Conservation (phyloP, 2,113 vertebrate species). For the Mesitornis unicolor region DNA sequence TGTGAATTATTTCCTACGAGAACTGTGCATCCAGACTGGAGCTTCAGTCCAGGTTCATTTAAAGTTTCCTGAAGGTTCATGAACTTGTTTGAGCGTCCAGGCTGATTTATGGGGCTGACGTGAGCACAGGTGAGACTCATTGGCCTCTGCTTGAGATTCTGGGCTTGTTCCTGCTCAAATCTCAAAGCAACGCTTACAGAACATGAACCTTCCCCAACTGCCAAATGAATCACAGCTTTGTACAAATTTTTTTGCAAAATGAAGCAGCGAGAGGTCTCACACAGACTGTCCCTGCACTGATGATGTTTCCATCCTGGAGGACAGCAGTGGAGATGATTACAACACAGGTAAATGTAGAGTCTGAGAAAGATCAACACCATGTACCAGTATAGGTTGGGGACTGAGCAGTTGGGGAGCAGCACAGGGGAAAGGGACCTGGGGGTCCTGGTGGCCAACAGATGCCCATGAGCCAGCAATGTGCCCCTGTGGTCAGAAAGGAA, state of each 20-base stretch:
- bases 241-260: not conserved
- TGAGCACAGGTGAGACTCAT: not conserved
- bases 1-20: not conserved
- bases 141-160: not conserved
- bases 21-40: not conserved
- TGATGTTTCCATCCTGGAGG: not conserved
- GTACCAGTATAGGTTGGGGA: no score
- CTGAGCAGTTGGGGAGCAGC: no score
- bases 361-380: no score
- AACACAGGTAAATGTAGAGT: no score
- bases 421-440: no score
- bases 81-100: not conserved
- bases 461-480: no score
- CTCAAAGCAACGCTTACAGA: not conserved
- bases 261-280: not conserved
- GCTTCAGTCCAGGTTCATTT: not conserved
- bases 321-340: not conserved
- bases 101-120: not conserved
- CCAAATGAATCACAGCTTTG: not conserved
- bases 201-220: not conserved
- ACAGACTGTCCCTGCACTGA: not conserved
- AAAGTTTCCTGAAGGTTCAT: not conserved
- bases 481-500: no score
- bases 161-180: not conserved
- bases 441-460: no score